Evolutionary conservation across 2,113 vertebrate genomes (phyloP), one percentile per base, ranked within the genome.

Genomic region (Haemorhous mexicanus): DNA sequence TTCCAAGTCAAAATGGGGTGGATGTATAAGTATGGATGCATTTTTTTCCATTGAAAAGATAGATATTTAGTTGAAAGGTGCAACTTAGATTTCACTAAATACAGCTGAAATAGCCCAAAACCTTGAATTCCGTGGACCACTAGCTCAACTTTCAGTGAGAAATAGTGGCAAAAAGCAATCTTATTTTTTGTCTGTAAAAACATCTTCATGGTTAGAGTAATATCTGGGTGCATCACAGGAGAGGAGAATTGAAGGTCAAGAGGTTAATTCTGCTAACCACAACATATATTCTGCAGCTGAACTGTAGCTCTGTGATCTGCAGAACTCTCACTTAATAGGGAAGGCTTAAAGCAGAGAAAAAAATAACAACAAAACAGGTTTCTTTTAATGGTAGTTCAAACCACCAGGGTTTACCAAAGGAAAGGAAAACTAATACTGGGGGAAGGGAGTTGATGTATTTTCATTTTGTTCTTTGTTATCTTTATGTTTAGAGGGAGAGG

Each of bases 251-350:
- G 33, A 93, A 94, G 61, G 44, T 93, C n/a, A 84, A 89, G 30
- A 62, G 37, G 46, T 88, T 97, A 96, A 92, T 95, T 96, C 94
- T 79, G 46, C 55, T 91, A 67, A 90, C 78, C 72, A 89, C 47
- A 90, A 89, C 76, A 69, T 56, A 52, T 72, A 80, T 90, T 94
- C 55, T 90, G 47, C 30, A 87, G 59, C 28, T 69, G 62, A 87
- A 59, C 93, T 79, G 32, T 41, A 55, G 33, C 37, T 91, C 23
- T 78, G 22, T 93, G 72, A 84, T 91, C 74, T 91, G 32, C 39
- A 66, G 73, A 80, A 77, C n/a, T 85, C 46, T 84, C n/a, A 26
- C 32, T 81, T 91, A 90, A 90, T 62, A 52, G 7, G 15, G 16
- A 91, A 87, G 49, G 9, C 12, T 87, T 95, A 63, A 63, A 73